These are phyloP conservation scores for Melanocharis versteri DNA, from an alignment of 2,113 vertebrate genomes.

Conservation along the genomic window DNA sequence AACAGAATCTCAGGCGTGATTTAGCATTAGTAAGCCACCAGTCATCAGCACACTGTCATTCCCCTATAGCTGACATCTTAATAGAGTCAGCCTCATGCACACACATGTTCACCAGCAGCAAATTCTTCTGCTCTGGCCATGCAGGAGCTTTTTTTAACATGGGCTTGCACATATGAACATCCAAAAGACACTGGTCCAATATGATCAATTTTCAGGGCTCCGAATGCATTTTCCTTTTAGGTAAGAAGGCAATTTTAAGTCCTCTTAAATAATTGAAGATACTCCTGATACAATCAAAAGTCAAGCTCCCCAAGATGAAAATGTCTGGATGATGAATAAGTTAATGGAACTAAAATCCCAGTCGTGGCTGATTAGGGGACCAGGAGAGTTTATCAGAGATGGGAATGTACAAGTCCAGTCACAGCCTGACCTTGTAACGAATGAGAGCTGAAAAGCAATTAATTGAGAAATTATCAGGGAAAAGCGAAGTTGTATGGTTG, in stretches of 20 bases:
- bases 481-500: slow-evolving; percentile 80
- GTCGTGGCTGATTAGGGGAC: slow-evolving; percentile 58
- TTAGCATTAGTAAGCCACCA: slow-evolving; percentile 60
- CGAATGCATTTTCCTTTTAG: slow-evolving; percentile 26
- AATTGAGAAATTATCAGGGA: slow-evolving; percentile 84
- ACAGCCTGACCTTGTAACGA: slow-evolving; percentile 83
- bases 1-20: slow-evolving; percentile 48
- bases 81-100: slow-evolving; percentile 6
- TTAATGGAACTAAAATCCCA: slow-evolving; percentile 75
- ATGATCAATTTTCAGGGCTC: background rate
- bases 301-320: slow-evolving; percentile 66
- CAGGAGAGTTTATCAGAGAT: slow-evolving; percentile 65
- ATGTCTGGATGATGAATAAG: slow-evolving; percentile 73
- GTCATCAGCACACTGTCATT: slow-evolving; percentile 50
- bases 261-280: slow-evolving; percentile 69
- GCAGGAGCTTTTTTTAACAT: background rate
- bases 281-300: slow-evolving; percentile 66
- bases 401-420: slow-evolving; percentile 67
- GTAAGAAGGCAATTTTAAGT: slow-evolving; percentile 44
- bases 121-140: background rate
- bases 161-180: background rate
- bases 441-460: slow-evolving; percentile 87
- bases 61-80: slow-evolving; percentile 51
- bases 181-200: background rate
- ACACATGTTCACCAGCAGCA: background rate